Conservation (phyloP, 2,113 vertebrate species). For the cat (Felis catus) region F.catus_Fca126_mat1.0 CM031413.1:13514001-13514500, state of each 20-base stretch:
- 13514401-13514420: constrained; percentile 28
- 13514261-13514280: background rate
- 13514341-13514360: background rate
- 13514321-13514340: background rate
- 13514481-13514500: constrained; percentile 25
- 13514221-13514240: background rate
- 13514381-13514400: constrained; percentile 15
- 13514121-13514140: background rate
- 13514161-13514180: background rate
- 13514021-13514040: background rate
- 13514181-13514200: background rate
- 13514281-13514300: background rate
- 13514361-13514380: background rate
- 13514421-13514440: constrained; percentile 65
- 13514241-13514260: background rate
- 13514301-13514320: background rate
- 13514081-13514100: background rate
- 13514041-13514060: background rate
- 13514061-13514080: background rate
- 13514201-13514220: background rate
- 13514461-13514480: constrained; percentile 3
- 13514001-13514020: background rate
- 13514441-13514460: constrained; percentile 65
- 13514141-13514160: background rate
- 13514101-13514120: background rate